A percentile compares a stretch with the other conserved stretches of the same genome.
Evolutionary conservation across 2,888 invertebrate species (phyloP).

Genomic region (Odontocerum albicorne): DNA sequence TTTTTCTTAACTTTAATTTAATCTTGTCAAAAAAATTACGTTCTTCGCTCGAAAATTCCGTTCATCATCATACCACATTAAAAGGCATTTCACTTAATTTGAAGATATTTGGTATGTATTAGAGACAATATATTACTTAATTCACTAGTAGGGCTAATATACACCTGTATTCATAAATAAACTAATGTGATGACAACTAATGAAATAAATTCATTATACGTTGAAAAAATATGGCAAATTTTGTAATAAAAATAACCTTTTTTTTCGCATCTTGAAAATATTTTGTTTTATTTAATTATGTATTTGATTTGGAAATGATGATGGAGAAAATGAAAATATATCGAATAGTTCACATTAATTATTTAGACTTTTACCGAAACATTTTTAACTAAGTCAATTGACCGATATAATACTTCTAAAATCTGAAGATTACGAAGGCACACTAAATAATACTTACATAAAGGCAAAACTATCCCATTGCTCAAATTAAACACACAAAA

Average conservation of each 20-base stretch:
- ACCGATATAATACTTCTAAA: no score
- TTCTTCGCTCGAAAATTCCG: conserved; percentile 20
- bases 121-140: conserved; percentile 19
- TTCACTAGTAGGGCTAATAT: neutral
- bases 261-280: no score
- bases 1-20: conserved; percentile 27
- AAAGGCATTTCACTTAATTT: conserved; percentile 32
- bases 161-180: conserved; percentile 15
- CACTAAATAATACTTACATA: no score
- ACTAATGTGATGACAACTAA: conserved; percentile 4
- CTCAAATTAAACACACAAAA: no score
- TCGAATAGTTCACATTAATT: no score
- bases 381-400: no score
- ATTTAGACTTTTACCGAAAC: no score
- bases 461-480: no score
- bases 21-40: conserved; percentile 16
- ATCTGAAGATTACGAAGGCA: no score
- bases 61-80: conserved; percentile 25
- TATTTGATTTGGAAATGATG: no score
- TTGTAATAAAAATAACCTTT: conserved; percentile 4
- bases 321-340: no score
- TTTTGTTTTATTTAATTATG: no score
- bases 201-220: conserved; percentile 5
- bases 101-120: conserved; percentile 35
- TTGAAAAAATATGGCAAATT: conserved; percentile 6